Base-by-base conservation (phyloP, 2,113 vertebrate species). In the Plectropomus leopardus region DNA sequence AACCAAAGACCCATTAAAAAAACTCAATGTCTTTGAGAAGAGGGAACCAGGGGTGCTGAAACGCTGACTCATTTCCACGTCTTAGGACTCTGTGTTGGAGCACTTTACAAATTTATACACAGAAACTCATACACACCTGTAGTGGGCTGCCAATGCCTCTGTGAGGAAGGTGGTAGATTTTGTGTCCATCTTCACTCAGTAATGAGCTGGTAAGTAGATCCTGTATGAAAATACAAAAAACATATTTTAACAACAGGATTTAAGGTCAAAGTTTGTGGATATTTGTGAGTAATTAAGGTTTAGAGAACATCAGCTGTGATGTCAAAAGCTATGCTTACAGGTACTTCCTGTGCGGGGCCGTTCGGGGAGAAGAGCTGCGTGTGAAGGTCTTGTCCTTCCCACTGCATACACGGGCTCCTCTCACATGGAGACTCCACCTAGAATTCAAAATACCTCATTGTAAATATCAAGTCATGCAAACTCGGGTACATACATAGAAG, bases 151-250 rank as follows among this genome's bases (percentile, higher is more conserved):
- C 83, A 73, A 96, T 84, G 68, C 95, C 90, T 89, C 95, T 96
- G 92, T 93, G 96, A 82, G 96, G 95, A 51, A 95, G 90, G 65
- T 96, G 92, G 90, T 96, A 96, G 48, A 91, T 82, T 96, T 97
- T 99, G 89, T 96, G 96, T 86, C 92, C 95, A 4, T 96, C 95
- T 70, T 98, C 96, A 24, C 87, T 94, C 92, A 98, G 91, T 92
- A 96, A 75, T 59, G 97, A 98, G 92, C 97, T 98, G 4, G 98
- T 97, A 55, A 99, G 95, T 74, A 99, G 94, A 92, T 98, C 97
- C 98, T 99, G 86, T 77, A 91, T 14, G 21, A 53, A 53, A 53
- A 36, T 4, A 7, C 4, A 26, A 8, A 60, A 47, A 21, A 58
- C 1, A 51, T 8, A 44, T 42, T 3, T 83, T 45, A 76, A 24